phyloP scores from a whole-genome alignment of 2,888 invertebrate genomes.

The Chydorus sphaericus region DNA sequence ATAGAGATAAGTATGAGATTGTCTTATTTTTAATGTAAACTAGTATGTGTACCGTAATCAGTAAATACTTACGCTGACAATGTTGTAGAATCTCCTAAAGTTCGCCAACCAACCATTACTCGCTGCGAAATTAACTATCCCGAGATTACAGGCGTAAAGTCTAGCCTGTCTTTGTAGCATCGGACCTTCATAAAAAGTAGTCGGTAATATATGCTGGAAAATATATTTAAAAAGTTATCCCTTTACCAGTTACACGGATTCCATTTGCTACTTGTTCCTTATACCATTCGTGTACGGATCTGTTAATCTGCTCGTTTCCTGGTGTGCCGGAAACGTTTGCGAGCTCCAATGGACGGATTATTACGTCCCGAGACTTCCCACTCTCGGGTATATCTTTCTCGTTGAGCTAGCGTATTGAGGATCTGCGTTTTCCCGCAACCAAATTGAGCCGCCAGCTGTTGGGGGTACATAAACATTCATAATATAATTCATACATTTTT shows the following conservation, averaged over 20 bases:
- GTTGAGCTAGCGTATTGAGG: slow-evolving; percentile 11
- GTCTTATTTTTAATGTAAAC: too few relatives aligned
- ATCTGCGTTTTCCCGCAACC: slow-evolving; percentile 16
- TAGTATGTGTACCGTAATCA: background rate
- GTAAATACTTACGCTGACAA: background rate
- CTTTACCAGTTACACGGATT: slow-evolving; percentile 13
- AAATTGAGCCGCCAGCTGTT: slow-evolving; percentile 12
- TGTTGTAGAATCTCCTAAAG: slow-evolving; percentile 12
- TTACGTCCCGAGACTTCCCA: slow-evolving; percentile 10
- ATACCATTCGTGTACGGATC: slow-evolving; percentile 12
- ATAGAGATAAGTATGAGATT: too few relatives aligned
- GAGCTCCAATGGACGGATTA: slow-evolving; percentile 8
- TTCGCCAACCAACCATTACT: slow-evolving; percentile 15
- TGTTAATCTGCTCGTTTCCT: slow-evolving; percentile 15
- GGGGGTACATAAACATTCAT: too few relatives aligned
- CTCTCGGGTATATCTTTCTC: slow-evolving; percentile 12
- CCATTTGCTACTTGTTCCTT: slow-evolving; percentile 10
- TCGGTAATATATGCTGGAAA: too few relatives aligned
- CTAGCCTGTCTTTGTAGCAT: slow-evolving; percentile 13
- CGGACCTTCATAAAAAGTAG: too few relatives aligned
- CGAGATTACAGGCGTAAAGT: slow-evolving; percentile 9
- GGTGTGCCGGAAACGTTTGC: slow-evolving; percentile 12
- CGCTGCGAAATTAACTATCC: slow-evolving; percentile 13
- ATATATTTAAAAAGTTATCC: too few relatives aligned
- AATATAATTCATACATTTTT: too few relatives aligned